Base-by-base conservation (phyloP, 2,113 vertebrate species). In the Macroglossus sobrinus region DNA sequence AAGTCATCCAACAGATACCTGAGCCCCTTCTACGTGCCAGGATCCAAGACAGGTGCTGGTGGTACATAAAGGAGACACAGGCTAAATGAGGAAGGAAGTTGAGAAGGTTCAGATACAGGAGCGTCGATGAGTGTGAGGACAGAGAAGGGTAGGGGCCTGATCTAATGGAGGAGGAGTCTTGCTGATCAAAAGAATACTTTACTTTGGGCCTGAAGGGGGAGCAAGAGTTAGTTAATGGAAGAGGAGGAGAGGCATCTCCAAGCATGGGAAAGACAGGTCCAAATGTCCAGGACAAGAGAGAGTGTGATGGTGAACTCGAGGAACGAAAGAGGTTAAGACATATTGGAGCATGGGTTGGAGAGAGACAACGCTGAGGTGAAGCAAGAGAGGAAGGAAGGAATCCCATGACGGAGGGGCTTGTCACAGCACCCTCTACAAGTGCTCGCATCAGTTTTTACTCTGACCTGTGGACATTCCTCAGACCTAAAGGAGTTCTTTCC, bases 121-220 rank as follows among this genome's bases (percentile, higher is more conserved):
- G 74, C 47, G 15, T 4, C 2, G 0, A 3, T 3, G n/a, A 79
- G 2, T 0, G 6, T 13, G 7, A 40, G 30, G 3, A 35, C 5
- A 3, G 66, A 24, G 7, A 50, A 64, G 22, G 38, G n/a, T 21
- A 11, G 81, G 76, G 14, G 45, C 50, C 40, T 55, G 30, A 43
- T 35, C 59, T 93, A 63, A 30, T 6, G 13, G 4, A 40, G 33
- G 6, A 47, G 68, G 5, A 47, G 1, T 4, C 50, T 18, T 24
- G 5, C 57, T 38, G 57, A n/a, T 24, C 82, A 64, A n/a, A 40
- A 50, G 15, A 0, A 21, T 14, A 84, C 63, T 59, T 69, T 47
- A 28, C 47, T 38, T 61, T 21, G 63, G 35, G 35, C 59, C 57
- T 47, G 68, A 59, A 28, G 50, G 33, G 22, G 55, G 45, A 69